phyloP scores from a whole-genome alignment of 1,140 invertebrate species.

The Holotrichia oblita region DNA sequence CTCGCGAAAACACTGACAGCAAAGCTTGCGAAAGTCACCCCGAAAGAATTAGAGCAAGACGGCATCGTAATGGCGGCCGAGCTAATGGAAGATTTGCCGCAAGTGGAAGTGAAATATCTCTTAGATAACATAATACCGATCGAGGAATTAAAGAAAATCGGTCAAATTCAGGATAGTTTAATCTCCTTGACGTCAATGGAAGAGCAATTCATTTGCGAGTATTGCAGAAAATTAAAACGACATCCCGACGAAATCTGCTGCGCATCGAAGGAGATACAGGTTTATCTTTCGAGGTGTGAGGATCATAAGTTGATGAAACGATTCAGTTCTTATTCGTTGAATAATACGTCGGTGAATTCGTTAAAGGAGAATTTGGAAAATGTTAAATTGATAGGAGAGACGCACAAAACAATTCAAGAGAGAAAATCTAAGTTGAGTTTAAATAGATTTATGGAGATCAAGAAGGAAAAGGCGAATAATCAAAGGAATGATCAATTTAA shows the following conservation, averaged over 20 bases:
- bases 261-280: conserved; percentile 32
- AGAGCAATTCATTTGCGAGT: neutral
- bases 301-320: conserved; percentile 26
- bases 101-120: conserved; percentile 24
- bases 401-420: conserved; percentile 8
- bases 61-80: conserved; percentile 26
- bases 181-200: neutral
- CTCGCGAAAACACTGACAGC: neutral
- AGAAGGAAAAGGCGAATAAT: conserved; percentile 8
- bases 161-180: conserved; percentile 15
- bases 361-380: conserved; percentile 19
- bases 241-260: conserved; percentile 25
- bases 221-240: conserved; percentile 9
- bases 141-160: conserved; percentile 25
- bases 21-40: neutral
- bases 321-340: conserved; percentile 16
- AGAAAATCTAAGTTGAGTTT: conserved; percentile 26
- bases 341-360: neutral
- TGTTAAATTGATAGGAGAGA: neutral
- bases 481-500: conserved; percentile 27
- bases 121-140: conserved; percentile 24
- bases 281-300: neutral
- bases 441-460: neutral
- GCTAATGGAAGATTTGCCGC: neutral
- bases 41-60: conserved; percentile 11